These are phyloP conservation scores for Drosophila navojoa DNA, from an alignment of 1,140 invertebrate genomes.

Conservation along the genomic window DNA sequence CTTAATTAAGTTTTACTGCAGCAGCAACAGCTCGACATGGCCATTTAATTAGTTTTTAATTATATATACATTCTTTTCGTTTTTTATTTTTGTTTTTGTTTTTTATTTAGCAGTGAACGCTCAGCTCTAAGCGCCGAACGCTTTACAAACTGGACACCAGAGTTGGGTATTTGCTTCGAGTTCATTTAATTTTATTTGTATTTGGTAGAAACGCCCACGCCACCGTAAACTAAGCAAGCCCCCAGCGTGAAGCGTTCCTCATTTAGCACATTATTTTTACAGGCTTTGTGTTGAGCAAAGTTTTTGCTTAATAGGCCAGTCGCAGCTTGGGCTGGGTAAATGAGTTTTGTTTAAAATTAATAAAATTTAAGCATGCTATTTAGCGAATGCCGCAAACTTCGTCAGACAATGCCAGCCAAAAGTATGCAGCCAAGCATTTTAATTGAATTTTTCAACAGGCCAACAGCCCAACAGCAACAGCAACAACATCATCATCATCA, in stretches of 20 bases:
- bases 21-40: constrained; percentile 50
- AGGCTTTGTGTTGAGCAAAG: constrained; percentile 73
- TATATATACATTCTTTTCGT: constrained; percentile 62
- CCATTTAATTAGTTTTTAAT: constrained; percentile 79
- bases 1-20: constrained; percentile 76
- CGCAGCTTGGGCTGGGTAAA: constrained; percentile 58
- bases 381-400: neutral
- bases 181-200: constrained; percentile 81
- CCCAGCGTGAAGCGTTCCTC: constrained; percentile 48
- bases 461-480: neutral
- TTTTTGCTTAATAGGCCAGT: constrained; percentile 70
- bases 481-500: neutral
- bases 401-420: constrained; percentile 7
- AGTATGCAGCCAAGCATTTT: constrained; percentile 33
- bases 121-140: neutral
- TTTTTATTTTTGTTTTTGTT: constrained; percentile 3
- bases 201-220: constrained; percentile 47
- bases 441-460: constrained; percentile 23
- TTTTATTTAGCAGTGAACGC: neutral
- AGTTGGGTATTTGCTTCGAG: constrained; percentile 67
- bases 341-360: constrained; percentile 61
- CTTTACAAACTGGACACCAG: constrained; percentile 26
- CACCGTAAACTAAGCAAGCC: constrained; percentile 5
- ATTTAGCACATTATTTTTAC: constrained; percentile 73
- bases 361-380: constrained; percentile 35